Conservation (phyloP, 2,113 vertebrate species). For the Brevimyrus niger region DNA sequence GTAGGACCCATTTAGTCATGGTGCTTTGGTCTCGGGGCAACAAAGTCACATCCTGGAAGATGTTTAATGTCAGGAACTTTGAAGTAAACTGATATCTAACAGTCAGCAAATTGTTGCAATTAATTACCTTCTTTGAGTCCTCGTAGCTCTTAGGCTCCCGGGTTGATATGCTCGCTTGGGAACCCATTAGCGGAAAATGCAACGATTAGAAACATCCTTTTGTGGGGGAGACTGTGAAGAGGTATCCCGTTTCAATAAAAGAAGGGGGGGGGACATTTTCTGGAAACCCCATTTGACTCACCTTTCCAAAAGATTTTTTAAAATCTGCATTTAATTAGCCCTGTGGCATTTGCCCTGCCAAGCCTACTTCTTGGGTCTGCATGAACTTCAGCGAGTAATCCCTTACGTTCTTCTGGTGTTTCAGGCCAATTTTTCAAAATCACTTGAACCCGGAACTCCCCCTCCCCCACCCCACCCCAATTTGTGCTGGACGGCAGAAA, state of each 20-base stretch:
- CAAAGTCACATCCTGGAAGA: constrained; percentile 19
- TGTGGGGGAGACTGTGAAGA: background rate
- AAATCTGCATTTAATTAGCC: constrained; percentile 17
- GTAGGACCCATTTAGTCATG: background rate
- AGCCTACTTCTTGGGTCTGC: background rate
- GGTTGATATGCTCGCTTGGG: constrained; percentile 19
- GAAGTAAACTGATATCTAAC: constrained; percentile 16
- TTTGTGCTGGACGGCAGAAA: background rate
- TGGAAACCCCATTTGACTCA: constrained; percentile 12
- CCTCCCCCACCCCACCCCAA: background rate
- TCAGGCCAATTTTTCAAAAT: background rate
- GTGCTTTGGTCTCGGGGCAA: background rate
- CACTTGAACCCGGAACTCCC: background rate
- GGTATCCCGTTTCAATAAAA: background rate
- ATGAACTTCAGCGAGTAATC: background rate
- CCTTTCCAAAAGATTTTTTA: background rate
- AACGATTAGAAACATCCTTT: constrained; percentile 21
- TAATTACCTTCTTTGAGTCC: constrained; percentile 13
- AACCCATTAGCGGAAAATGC: constrained; percentile 19
- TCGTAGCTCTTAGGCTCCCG: background rate
- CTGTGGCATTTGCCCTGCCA: background rate
- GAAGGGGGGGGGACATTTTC: background rate
- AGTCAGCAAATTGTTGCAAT: constrained; percentile 12
- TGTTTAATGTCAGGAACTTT: constrained; percentile 11
- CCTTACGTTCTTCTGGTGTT: background rate